Percentiles rank a stretch among this genome's conserved stretches.
phyloP scores from a whole-genome alignment of 2,797 vertebrate species.

The Chanos chanos region DNA sequence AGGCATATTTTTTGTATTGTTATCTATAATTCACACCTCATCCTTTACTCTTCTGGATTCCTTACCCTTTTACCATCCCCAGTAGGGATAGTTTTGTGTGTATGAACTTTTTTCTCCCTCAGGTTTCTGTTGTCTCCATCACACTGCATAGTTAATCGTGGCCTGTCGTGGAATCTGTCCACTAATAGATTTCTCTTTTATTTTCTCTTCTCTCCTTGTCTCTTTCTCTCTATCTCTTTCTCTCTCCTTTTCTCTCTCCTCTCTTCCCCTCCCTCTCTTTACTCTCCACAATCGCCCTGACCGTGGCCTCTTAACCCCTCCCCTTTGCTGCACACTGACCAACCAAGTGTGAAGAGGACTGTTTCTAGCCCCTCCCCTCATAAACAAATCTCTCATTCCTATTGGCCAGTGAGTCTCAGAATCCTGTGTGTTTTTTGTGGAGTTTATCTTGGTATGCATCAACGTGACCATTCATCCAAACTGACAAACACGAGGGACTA shows the following conservation, averaged over 20 bases:
- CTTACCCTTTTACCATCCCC: conserved; percentile 12
- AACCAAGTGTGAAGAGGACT: conserved; percentile 66
- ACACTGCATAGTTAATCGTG: conserved; percentile 49
- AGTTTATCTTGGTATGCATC: conserved; percentile 40
- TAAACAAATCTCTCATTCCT: conserved; percentile 62
- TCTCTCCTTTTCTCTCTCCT: conserved; percentile 39
- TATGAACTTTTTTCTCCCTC: conserved; percentile 30
- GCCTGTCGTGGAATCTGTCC: conserved; percentile 46
- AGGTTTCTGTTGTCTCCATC: conserved; percentile 52
- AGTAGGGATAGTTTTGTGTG: conserved; percentile 24
- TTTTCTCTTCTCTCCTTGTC: conserved; percentile 60
- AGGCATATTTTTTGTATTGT: too few relatives aligned
- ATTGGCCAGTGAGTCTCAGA: conserved; percentile 65
- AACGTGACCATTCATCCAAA: conserved; percentile 16
- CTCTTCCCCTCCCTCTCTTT: conserved; percentile 44
- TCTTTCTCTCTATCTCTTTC: conserved; percentile 44
- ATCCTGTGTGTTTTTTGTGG: conserved; percentile 51
- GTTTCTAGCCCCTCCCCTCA: conserved; percentile 63
- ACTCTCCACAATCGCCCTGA: conserved; percentile 54
- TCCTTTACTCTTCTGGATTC: neutral
- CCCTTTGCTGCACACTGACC: conserved; percentile 63
- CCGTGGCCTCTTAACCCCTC: conserved; percentile 57
- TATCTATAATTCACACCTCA: too few relatives aligned
- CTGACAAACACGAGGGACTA: conserved; percentile 10
- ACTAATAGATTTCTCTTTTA: conserved; percentile 64